Base-by-base conservation (phyloP, 2,113 vertebrate species). In the Osmerus mordax region DNA sequence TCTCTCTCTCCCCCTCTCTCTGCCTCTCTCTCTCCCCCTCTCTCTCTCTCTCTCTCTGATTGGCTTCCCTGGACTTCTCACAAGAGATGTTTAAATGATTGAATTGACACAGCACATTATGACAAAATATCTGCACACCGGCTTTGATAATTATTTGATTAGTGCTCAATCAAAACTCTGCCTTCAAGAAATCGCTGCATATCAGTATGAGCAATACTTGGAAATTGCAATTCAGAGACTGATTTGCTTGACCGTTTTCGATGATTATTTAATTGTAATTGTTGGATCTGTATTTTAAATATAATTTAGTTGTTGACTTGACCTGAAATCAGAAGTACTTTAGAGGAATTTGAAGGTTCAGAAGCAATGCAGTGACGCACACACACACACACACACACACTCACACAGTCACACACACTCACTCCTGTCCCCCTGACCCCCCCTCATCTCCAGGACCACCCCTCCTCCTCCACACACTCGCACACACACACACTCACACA, bases 11-110 rank as follows among this genome's bases (percentile, higher is more conserved):
- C 25, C 25, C n/a, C 21, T 47, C 41, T 61, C 18, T 51, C 23
- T 15, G 3, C 65, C 6, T 52, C 28, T 56, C 62, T 64, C 51
- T 72, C 61, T 72, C 52, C 81, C 78, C 81, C n/a, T n/a, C n/a
- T 52, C 70, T 19, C 81, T 71, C 79, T 70, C 79, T 78, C 66
- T 47, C 29, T 21, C 8, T 23, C 4, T 47, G 41, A 36, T 2
- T 19, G 59, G 21, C 59, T 4, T 58, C 56, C 18, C n/a, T 19
- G 56, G 5, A 7, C 18, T 58, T 21, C 19, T 19, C 18, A 58
- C 9, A 58, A 58, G 56, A 19, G n/a, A 58, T 21, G 15, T 21
- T 58, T 58, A 21, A 2, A 61, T 28, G 59, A 61, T 61, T 61
- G 59, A 61, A 61, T 61, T 25, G 59, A 25, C 25, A 21, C 4